Evolutionary conservation across 1,140 invertebrate species (phyloP).

Genomic region (Bombus difficillimus): DNA sequence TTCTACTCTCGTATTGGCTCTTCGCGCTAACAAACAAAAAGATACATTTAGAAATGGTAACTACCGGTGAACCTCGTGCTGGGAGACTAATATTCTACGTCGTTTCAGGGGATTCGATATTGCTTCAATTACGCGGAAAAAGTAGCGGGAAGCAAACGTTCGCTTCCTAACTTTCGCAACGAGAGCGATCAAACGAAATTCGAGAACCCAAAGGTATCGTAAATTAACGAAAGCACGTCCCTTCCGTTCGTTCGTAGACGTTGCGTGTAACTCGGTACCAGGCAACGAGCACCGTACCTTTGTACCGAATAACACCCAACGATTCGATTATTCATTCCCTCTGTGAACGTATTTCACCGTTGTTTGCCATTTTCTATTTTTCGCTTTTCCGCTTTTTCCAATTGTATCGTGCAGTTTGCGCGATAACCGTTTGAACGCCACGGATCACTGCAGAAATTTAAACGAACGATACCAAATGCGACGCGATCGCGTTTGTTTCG

Average conservation of each 20-base stretch:
- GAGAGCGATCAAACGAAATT: background rate
- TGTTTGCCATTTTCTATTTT: background rate
- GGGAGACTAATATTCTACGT: too few species aligned
- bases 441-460: too few species aligned
- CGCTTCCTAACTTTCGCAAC: constrained; percentile 7
- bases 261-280: constrained; percentile 1
- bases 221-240: background rate
- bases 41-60: too few species aligned
- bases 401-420: background rate
- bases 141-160: background rate
- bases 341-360: background rate
- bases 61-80: too few species aligned
- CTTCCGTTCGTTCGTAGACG: background rate
- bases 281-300: background rate
- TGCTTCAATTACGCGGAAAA: background rate
- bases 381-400: too few species aligned
- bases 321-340: background rate
- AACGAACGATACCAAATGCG: too few species aligned
- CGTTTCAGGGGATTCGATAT: background rate
- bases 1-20: background rate
- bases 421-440: too few species aligned
- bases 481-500: background rate
- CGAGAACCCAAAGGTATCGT: background rate
- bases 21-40: too few species aligned
- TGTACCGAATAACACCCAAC: too few species aligned